Conservation (phyloP, 2,113 vertebrate genomes). For the Leucosticte australis region DNA sequence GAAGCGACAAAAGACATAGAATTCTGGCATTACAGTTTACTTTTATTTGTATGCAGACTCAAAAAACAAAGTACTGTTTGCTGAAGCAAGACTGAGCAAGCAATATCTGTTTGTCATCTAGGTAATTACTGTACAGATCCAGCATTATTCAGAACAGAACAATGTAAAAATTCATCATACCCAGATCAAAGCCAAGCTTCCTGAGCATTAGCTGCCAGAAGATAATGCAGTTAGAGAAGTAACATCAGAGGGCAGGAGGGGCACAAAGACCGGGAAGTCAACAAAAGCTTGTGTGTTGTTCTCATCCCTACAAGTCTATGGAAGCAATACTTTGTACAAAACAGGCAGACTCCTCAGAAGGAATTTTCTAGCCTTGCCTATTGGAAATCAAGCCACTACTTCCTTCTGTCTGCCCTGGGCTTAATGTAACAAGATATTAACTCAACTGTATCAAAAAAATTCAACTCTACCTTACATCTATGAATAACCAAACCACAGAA, state of each 20-base stretch:
- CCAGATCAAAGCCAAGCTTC: not conserved
- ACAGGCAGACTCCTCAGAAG: not conserved
- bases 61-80: not conserved
- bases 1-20: not conserved
- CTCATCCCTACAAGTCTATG: not conserved
- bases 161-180: not conserved
- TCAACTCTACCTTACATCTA: not conserved
- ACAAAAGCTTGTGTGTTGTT: not conserved
- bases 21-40: not conserved
- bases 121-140: not conserved
- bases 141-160: not conserved
- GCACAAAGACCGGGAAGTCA: not conserved
- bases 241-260: not conserved
- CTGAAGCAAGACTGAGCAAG: not conserved
- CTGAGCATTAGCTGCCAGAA: not conserved
- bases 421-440: not conserved
- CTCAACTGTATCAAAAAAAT: not conserved
- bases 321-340: not conserved
- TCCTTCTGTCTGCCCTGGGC: not conserved
- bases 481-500: not conserved
- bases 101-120: not conserved
- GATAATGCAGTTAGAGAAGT: not conserved
- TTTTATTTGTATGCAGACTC: not conserved
- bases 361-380: not conserved
- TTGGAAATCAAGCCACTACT: not conserved